Conservation (phyloP, 92 coral and sea anemone genomes). For the Porites rus region DNA sequence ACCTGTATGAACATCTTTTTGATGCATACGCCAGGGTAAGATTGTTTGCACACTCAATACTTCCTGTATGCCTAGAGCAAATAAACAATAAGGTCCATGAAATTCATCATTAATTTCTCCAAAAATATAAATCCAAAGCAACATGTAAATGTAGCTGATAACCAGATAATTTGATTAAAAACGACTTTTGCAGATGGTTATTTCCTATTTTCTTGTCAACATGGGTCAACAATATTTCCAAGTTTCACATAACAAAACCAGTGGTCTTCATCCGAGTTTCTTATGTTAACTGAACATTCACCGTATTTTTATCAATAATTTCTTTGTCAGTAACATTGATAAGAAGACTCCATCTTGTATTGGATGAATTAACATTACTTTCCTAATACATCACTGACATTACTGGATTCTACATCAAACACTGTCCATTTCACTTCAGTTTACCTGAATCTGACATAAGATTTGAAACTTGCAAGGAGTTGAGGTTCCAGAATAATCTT, state of each 20-base stretch:
- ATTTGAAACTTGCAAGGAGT: constrained; percentile 27
- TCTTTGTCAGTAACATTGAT: background rate
- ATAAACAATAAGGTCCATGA: background rate
- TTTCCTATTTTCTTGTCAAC: constrained; percentile 5
- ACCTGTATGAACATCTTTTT: constrained; percentile 48
- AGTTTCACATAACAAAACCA: constrained; percentile 5
- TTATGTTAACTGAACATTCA: background rate
- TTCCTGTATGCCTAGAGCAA: constrained; percentile 46
- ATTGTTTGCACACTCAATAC: constrained; percentile 47
- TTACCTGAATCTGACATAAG: constrained; percentile 24
- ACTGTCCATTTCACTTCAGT: background rate
- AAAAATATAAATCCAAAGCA: background rate
- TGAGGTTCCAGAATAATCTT: background rate
- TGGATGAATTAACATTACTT: background rate
- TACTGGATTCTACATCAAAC: constrained; percentile 2
- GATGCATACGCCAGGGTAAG: constrained; percentile 42
- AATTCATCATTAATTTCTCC: background rate
- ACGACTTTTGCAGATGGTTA: background rate
- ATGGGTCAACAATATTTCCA: constrained; percentile 1
- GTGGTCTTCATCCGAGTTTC: background rate
- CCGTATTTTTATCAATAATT: background rate
- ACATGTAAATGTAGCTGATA: background rate
- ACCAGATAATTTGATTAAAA: constrained; percentile 1
- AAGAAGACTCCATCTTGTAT: background rate
- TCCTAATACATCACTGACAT: background rate